Conservation (phyloP, 2,113 vertebrate genomes). For the Peromyscus leucopus region DNA sequence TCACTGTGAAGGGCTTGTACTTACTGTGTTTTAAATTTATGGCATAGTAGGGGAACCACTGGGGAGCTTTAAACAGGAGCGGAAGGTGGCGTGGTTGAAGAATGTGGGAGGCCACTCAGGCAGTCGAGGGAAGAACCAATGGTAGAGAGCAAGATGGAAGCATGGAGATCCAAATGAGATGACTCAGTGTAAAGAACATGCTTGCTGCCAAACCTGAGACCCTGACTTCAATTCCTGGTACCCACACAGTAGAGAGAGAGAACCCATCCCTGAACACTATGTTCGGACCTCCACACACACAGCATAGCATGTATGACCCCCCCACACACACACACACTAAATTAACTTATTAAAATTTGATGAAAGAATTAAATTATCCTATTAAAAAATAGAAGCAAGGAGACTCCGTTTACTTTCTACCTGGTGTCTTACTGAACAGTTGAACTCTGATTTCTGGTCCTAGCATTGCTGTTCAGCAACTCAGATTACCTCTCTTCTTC, state of each 20-base stretch:
- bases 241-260: neutral
- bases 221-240: neutral
- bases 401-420: neutral
- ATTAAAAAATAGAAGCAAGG: neutral
- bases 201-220: neutral
- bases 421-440: neutral
- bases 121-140: slow-evolving; percentile 3
- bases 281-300: neutral
- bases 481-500: neutral
- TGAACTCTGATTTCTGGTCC: neutral
- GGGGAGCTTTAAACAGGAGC: slow-evolving; percentile 23
- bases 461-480: neutral
- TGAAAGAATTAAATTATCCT: neutral
- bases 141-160: neutral
- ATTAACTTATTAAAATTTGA: neutral
- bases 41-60: neutral
- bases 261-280: neutral
- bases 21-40: neutral
- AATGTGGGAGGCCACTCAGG: neutral
- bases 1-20: neutral
- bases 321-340: neutral
- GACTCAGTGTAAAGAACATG: neutral
- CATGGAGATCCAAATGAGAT: neutral
- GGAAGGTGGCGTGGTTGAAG: neutral
- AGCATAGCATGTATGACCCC: neutral